phyloP scores from a whole-genome alignment of 2,113 vertebrate genomes.

The Panthera leo region DNA sequence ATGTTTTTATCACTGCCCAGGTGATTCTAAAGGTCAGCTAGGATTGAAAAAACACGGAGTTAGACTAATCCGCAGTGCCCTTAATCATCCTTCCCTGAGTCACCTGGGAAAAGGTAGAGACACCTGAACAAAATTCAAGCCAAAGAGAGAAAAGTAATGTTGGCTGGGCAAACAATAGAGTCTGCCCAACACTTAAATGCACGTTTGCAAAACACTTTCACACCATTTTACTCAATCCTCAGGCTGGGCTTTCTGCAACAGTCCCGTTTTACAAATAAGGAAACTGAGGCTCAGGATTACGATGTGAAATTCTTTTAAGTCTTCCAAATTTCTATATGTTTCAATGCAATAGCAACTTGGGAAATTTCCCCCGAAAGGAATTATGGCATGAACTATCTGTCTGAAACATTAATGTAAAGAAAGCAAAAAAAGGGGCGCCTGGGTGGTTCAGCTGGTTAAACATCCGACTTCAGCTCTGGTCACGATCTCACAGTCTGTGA shows the following conservation, averaged over 20 bases:
- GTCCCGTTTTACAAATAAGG: not conserved
- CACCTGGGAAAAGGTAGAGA: not conserved
- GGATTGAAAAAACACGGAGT: not conserved
- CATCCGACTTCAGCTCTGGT: too few species aligned
- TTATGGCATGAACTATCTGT: not conserved
- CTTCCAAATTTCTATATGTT: not conserved
- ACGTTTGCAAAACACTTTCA: not conserved
- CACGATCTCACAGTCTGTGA: too few species aligned
- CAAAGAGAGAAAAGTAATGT: too few species aligned
- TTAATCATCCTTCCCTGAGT: not conserved
- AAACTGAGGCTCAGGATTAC: not conserved
- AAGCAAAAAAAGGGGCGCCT: not conserved
- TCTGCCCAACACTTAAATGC: not conserved
- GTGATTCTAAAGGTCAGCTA: not conserved
- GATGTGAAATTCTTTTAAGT: not conserved
- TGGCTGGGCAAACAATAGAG: not conserved
- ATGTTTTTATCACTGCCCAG: rapidly evolving
- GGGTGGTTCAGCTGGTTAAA: too few species aligned
- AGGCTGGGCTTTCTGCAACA: not conserved
- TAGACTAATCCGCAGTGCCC: not conserved
- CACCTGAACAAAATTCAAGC: not conserved
- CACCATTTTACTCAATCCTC: not conserved
- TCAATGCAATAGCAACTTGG: not conserved
- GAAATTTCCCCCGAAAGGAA: not conserved
- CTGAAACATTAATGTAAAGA: not conserved